Conservation (phyloP, 1,140 invertebrate species). For the Idris sp. region DNA sequence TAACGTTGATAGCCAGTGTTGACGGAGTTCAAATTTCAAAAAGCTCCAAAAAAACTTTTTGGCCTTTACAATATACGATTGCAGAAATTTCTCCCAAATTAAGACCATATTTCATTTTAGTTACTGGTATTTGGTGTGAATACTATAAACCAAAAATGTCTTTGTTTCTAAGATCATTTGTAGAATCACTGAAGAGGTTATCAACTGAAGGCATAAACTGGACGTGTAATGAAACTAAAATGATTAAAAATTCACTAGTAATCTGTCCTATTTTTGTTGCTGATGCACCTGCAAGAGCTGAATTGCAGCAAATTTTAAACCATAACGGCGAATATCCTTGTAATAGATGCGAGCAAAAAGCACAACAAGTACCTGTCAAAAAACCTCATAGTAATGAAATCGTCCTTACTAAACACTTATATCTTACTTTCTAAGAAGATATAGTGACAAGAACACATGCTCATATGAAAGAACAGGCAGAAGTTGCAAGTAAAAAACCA, state of each 20-base stretch:
- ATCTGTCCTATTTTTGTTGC: conserved; percentile 45
- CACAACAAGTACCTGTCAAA: conserved; percentile 2
- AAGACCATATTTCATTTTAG: neutral
- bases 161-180: neutral
- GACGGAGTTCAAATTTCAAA: neutral
- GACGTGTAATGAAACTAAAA: conserved; percentile 10
- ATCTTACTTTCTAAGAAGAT: neutral
- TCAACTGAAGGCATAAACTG: neutral
- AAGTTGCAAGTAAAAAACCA: neutral
- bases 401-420: conserved; percentile 11
- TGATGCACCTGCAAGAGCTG: conserved; percentile 57
- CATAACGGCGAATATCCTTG: conserved; percentile 41
- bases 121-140: neutral
- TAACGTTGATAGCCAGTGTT: neutral
- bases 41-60: neutral
- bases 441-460: conserved; percentile 4
- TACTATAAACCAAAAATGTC: neutral
- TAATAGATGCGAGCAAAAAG: conserved; percentile 51
- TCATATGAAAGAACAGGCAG: conserved; percentile 19
- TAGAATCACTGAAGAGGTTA: neutral
- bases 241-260: conserved; percentile 28
- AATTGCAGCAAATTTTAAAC: conserved; percentile 42
- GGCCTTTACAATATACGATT: neutral
- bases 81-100: neutral
- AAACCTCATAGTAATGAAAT: neutral